These are phyloP conservation scores for Aurelia sp. DNA, from an alignment of 30 jellyfish, hydroid and myxozoan species.

Conservation along the genomic window DNA sequence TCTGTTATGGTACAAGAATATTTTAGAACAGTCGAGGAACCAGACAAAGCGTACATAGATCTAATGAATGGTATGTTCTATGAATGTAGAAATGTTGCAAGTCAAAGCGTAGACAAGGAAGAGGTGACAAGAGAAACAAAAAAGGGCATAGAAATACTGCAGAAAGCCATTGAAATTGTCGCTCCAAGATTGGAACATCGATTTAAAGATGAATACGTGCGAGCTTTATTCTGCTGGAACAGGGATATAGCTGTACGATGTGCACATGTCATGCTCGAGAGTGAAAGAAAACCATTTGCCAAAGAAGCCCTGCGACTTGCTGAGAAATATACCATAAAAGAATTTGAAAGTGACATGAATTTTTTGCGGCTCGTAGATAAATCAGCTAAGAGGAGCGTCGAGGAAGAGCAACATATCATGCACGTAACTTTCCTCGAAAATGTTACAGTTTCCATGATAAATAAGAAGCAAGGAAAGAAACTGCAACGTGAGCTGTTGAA, in stretches of 20 bases:
- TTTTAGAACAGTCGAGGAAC: not conserved
- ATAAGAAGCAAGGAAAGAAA: not conserved
- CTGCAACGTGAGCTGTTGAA: not conserved
- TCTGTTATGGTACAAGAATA: not conserved
- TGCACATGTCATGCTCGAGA: conserved; percentile 20
- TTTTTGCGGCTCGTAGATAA: not conserved
- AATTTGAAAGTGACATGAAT: not conserved
- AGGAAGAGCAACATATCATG: conserved; percentile 4
- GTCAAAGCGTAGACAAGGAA: not conserved
- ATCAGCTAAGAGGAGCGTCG: not conserved
- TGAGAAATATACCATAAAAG: not conserved
- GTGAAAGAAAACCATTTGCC: conserved; percentile 25
- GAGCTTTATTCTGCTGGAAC: conserved; percentile 13
- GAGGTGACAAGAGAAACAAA: not conserved
- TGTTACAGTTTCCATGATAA: not conserved
- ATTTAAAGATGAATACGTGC: not conserved
- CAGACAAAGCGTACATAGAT: not conserved
- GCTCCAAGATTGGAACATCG: not conserved
- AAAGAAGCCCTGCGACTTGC: conserved; percentile 15
- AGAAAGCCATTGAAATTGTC: not conserved
- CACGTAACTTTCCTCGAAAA: conserved; percentile 21
- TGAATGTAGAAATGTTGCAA: not conserved
- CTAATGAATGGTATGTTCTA: not conserved
- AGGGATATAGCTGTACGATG: not conserved
- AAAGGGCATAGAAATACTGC: not conserved